phyloP scores from a whole-genome alignment of 2,888 invertebrate species.

The Agelastica alni region DNA sequence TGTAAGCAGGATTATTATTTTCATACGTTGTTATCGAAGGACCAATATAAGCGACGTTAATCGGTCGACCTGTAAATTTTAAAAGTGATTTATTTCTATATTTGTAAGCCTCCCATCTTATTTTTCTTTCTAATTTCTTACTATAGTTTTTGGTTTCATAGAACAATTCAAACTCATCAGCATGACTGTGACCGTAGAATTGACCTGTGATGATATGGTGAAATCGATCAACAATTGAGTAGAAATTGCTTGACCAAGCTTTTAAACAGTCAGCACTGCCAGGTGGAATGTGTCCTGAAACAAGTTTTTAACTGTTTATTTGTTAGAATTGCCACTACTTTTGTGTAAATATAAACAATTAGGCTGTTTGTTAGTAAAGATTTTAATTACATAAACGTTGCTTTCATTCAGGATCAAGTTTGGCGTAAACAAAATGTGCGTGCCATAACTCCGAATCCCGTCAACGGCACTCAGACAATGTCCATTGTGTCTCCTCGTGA shows the following conservation, averaged over 20 bases:
- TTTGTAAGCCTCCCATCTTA: conserved; percentile 36
- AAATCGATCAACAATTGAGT: conserved; percentile 83
- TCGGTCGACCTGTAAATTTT: conserved; percentile 63
- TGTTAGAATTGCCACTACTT: no score
- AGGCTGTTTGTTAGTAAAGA: no score
- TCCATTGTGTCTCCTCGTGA: no score
- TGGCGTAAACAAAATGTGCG: no score
- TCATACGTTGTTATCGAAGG: conserved; percentile 94
- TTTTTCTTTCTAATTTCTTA: conserved; percentile 51
- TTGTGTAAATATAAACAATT: no score
- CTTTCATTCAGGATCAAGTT: no score
- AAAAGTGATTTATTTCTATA: conserved; percentile 31
- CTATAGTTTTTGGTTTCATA: conserved; percentile 81
- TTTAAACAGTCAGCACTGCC: conserved; percentile 90
- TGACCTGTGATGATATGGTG: conserved; percentile 87
- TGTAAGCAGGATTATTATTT: conserved; percentile 90
- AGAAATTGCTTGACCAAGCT: conserved; percentile 93
- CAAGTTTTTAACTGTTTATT: not conserved
- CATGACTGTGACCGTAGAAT: conserved; percentile 93
- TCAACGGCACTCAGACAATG: no score
- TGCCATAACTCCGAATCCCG: no score
- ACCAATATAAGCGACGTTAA: conserved; percentile 87
- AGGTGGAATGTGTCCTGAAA: conserved; percentile 86
- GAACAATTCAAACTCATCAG: conserved; percentile 91
- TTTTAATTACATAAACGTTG: no score